phyloP scores from a whole-genome alignment of 2,888 invertebrate genomes.

The Lasioglossum marginatum region DNA sequence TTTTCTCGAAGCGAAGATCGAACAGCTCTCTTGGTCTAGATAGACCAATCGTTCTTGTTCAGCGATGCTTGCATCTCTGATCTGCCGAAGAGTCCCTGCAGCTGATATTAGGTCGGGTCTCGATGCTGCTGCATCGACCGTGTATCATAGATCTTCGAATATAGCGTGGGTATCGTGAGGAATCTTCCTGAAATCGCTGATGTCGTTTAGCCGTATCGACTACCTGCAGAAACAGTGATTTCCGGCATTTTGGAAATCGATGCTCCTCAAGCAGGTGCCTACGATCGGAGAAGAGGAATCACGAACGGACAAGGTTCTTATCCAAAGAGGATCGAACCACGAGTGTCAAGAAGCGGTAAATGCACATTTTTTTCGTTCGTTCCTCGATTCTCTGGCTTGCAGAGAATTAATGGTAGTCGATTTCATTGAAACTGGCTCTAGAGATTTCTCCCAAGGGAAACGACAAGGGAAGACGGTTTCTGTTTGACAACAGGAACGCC shows the following conservation, averaged over 20 bases:
- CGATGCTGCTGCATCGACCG: neutral
- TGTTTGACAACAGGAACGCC: neutral
- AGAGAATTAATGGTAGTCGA: neutral
- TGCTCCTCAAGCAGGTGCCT: neutral
- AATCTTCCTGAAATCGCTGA: neutral
- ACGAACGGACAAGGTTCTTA: neutral
- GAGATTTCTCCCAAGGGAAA: neutral
- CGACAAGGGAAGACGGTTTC: neutral
- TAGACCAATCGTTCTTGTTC: neutral
- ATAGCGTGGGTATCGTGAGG: neutral
- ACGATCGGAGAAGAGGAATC: neutral
- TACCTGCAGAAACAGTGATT: neutral
- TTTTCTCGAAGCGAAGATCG: neutral
- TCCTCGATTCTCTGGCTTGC: neutral
- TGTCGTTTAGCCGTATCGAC: neutral
- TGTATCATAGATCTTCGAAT: constrained; percentile 1
- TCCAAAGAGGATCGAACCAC: neutral
- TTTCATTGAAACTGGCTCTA: neutral
- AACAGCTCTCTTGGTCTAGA: neutral
- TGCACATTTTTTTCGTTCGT: neutral
- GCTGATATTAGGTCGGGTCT: neutral
- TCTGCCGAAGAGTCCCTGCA: neutral
- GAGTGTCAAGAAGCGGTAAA: neutral
- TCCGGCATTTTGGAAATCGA: neutral
- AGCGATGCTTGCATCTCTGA: neutral